A percentile compares a stretch with the other conserved stretches of the same genome.
Conservation (phyloP, 2,888 invertebrate species). For the Eristalinus sepulchralis region DNA sequence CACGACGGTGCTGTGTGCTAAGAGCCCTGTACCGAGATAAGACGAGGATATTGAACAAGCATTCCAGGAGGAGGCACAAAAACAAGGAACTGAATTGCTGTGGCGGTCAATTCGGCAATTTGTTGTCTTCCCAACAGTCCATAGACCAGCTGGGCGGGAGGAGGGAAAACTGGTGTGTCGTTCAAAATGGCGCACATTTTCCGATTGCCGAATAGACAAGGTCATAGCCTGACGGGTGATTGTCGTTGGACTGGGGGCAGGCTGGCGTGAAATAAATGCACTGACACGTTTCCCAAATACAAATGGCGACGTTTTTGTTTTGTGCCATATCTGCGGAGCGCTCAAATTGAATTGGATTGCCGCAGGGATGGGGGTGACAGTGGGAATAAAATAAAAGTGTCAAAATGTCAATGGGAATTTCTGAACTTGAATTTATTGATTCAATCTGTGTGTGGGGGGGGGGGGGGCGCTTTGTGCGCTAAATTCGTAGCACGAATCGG, state of each 20-base stretch:
- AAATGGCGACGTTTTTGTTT: conserved; percentile 49
- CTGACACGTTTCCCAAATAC: conserved; percentile 62
- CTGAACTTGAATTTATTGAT: conserved; percentile 69
- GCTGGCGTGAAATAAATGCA: conserved; percentile 62
- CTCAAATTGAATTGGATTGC: conserved; percentile 25
- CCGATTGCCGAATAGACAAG: conserved; percentile 60
- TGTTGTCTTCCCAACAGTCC: neutral
- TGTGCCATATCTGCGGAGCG: conserved; percentile 12
- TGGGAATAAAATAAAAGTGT: conserved; percentile 58
- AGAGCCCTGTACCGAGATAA: conserved; percentile 44
- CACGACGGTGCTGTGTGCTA: conserved; percentile 37
- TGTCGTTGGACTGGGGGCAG: neutral
- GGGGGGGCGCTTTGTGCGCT: conserved; percentile 4
- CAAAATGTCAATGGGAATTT: conserved; percentile 57
- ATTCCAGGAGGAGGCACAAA: conserved; percentile 9
- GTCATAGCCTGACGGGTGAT: conserved; percentile 38
- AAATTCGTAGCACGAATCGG: neutral
- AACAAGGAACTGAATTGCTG: conserved; percentile 23
- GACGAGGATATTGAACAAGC: conserved; percentile 26
- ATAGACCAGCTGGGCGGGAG: neutral
- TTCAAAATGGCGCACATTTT: conserved; percentile 32
- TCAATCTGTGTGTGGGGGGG: conserved; percentile 21
- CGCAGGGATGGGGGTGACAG: neutral
- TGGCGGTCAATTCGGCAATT: conserved; percentile 30
- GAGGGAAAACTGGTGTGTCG: neutral